Percentiles rank a stretch among this genome's conserved stretches.
Conservation (phyloP, 2,797 vertebrate genomes). For the Chromobotia macracanthus region DNA sequence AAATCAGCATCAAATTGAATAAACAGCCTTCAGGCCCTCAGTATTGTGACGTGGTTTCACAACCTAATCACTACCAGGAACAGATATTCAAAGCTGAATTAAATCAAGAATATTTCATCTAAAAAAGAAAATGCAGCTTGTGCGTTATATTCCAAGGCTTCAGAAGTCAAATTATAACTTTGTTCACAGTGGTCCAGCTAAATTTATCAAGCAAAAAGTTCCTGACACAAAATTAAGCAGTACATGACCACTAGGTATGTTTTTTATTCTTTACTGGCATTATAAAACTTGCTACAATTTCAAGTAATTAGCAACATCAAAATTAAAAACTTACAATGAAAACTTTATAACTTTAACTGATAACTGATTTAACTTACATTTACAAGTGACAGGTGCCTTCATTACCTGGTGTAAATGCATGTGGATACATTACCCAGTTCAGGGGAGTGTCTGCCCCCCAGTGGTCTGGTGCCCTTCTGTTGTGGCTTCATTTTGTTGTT, state of each 20-base stretch:
- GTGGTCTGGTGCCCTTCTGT: not conserved
- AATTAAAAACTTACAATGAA: no score
- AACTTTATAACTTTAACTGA: no score
- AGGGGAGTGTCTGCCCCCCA: not conserved
- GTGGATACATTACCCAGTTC: not conserved
- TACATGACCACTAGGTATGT: no score
- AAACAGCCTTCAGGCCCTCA: not conserved
- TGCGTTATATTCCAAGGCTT: not conserved
- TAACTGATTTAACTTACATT: no score
- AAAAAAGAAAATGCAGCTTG: not conserved
- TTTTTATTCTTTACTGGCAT: no score
- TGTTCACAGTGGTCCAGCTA: not conserved
- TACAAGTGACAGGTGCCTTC: no score
- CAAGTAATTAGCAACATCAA: no score
- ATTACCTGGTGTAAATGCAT: no score
- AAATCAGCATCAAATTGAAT: slow-evolving; percentile 20
- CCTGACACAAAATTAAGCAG: no score
- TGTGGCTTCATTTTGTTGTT: not conserved
- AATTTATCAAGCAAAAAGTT: not conserved
- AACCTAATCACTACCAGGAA: not conserved
- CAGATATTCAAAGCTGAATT: slow-evolving; percentile 14
- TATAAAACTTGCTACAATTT: no score
- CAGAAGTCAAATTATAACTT: not conserved
- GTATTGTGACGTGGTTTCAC: not conserved
- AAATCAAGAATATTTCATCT: not conserved